Percentiles rank a stretch among this genome's conserved stretches.
These are phyloP conservation scores for Urechis unicinctus DNA, from an alignment of 2,888 invertebrate genomes.

Conservation along the genomic window DNA sequence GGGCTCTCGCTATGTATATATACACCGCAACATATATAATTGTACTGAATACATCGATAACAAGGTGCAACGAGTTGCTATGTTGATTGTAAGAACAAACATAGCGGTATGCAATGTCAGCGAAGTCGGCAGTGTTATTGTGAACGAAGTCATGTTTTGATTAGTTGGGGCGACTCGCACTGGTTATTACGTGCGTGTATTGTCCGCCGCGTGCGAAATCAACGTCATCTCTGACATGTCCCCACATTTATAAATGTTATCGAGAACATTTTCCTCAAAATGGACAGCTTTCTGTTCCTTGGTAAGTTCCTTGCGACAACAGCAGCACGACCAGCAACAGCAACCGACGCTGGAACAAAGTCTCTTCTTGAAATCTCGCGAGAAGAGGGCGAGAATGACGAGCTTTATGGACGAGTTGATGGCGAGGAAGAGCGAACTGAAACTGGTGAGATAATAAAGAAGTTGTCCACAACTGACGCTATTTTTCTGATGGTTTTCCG, in stretches of 20 bases:
- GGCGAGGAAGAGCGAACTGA: slow-evolving; percentile 14
- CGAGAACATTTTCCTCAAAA: background rate
- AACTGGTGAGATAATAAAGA: slow-evolving; percentile 11
- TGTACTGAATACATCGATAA: background rate
- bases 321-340: background rate
- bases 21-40: too few species aligned
- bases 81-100: background rate
- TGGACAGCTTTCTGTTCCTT: background rate
- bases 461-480: slow-evolving; percentile 9
- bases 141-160: background rate
- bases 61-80: background rate
- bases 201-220: slow-evolving; percentile 11
- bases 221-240: slow-evolving; percentile 21
- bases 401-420: slow-evolving; percentile 15
- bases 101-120: too few species aligned
- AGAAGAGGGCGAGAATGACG: slow-evolving; percentile 11
- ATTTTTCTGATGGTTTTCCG: background rate
- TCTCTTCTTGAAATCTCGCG: background rate
- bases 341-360: background rate
- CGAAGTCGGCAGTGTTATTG: too few species aligned
- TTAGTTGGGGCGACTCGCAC: too few species aligned
- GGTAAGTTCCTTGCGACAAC: background rate
- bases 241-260: slow-evolving; percentile 13
- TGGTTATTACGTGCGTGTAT: background rate
- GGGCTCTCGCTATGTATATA: too few species aligned